These are phyloP conservation scores for Cyclophora albipunctata DNA, from an alignment of 2,888 invertebrate genomes.

Conservation along the genomic window DNA sequence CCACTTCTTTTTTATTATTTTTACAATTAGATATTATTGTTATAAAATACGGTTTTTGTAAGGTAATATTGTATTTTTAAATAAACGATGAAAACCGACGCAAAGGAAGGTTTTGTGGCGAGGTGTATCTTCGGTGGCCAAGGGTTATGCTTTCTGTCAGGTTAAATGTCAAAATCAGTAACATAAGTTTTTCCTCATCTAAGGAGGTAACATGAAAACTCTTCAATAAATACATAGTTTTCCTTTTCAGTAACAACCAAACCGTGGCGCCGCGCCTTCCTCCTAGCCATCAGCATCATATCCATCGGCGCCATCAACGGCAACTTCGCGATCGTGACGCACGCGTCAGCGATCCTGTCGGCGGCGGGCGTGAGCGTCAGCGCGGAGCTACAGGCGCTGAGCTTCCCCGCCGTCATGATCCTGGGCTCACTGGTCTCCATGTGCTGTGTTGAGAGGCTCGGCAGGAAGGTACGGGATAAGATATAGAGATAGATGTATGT, in stretches of 20 bases:
- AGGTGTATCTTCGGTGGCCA: too few relatives aligned
- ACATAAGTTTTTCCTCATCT: too few relatives aligned
- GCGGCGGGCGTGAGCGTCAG: conserved; percentile 44
- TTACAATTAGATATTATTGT: too few relatives aligned
- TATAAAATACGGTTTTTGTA: too few relatives aligned
- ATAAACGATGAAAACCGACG: too few relatives aligned
- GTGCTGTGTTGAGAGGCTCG: conserved; percentile 45
- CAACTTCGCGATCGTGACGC: conserved; percentile 40
- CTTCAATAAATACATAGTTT: neutral
- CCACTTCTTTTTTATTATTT: too few relatives aligned
- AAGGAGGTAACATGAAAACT: too few relatives aligned
- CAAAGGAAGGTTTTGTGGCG: too few relatives aligned
- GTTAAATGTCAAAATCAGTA: too few relatives aligned
- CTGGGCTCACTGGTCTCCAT: conserved; percentile 43
- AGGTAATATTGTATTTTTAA: too few relatives aligned
- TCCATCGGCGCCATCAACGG: conserved; percentile 38
- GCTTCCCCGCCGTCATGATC: conserved; percentile 51
- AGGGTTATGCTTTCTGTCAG: too few relatives aligned
- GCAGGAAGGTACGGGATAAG: conserved; percentile 40
- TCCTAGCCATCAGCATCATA: conserved; percentile 30
- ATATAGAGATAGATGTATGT: neutral
- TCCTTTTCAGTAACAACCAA: conserved; percentile 37
- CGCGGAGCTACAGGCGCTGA: conserved; percentile 47
- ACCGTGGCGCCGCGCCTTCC: conserved; percentile 38
- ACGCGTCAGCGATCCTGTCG: conserved; percentile 40